phyloP scores from a whole-genome alignment of 1,140 invertebrate genomes.

The Pteromalus puparum region DNA sequence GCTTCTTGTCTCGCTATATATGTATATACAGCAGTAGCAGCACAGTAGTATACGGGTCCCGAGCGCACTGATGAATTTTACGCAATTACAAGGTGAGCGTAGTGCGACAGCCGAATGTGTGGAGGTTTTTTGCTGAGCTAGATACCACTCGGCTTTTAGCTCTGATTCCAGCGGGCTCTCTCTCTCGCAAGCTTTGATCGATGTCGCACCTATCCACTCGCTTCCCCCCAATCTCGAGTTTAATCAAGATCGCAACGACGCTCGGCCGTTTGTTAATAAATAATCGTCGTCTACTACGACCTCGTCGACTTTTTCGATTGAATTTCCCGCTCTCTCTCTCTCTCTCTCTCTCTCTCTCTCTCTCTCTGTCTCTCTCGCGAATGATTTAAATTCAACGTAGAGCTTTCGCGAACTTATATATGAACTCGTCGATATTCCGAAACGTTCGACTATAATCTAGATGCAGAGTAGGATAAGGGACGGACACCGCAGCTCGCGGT shows the following conservation, averaged over 20 bases:
- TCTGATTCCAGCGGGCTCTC: not conserved
- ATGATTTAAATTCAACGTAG: not conserved
- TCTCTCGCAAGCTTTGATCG: not conserved
- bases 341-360: no score
- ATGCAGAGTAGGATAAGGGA: no score
- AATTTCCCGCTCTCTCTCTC: not conserved
- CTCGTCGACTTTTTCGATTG: not conserved
- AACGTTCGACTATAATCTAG: not conserved
- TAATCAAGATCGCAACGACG: not conserved
- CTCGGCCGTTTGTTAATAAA: not conserved
- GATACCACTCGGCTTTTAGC: not conserved
- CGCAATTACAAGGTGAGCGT: constrained; percentile 3
- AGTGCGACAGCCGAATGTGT: not conserved
- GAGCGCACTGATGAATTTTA: constrained; percentile 21
- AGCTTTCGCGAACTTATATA: not conserved
- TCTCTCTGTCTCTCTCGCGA: no score
- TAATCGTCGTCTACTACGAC: not conserved
- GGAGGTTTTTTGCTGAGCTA: not conserved
- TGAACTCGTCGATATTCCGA: not conserved
- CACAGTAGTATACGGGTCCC: not conserved
- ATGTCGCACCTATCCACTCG: not conserved
- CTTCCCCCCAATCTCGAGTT: not conserved
- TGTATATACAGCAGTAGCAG: not conserved
- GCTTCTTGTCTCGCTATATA: not conserved
- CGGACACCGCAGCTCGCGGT: no score